Conservation (phyloP, 2,113 vertebrate species). For the Anarhynchus alexandrinus region DNA sequence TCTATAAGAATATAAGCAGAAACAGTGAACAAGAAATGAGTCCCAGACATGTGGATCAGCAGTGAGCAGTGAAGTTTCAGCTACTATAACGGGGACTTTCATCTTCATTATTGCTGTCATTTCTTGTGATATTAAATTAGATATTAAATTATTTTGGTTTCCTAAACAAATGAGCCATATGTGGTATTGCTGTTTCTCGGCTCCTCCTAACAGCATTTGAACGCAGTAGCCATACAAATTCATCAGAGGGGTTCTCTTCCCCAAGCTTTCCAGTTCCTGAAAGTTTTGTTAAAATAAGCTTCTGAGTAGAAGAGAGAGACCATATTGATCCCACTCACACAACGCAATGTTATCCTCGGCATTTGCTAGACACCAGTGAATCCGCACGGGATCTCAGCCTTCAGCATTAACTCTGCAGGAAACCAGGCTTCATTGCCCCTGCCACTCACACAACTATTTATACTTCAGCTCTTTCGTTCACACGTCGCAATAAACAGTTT, state of each 20-base stretch:
- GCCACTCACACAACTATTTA: conserved; percentile 51
- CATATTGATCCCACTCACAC: not conserved
- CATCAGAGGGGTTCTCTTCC: not conserved
- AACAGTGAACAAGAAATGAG: not conserved
- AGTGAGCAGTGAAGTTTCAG: not conserved
- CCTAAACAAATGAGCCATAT: not conserved
- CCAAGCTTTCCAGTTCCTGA: not conserved
- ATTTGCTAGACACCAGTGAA: not conserved
- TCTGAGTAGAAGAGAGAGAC: not conserved
- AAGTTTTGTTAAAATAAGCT: conserved; percentile 33
- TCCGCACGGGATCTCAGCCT: not conserved
- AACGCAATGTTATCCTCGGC: not conserved
- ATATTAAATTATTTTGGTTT: not conserved
- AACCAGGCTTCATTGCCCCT: conserved; percentile 49
- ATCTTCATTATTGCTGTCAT: not conserved
- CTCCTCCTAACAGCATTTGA: not conserved
- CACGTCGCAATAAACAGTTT: conserved; percentile 19
- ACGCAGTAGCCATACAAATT: not conserved
- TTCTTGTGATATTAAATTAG: not conserved
- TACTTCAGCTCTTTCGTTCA: conserved; percentile 31
- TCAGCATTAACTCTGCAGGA: not conserved
- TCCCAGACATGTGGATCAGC: not conserved
- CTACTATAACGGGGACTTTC: not conserved
- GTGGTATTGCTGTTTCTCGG: not conserved
- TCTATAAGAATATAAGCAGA: not conserved